Conservation (phyloP, 2,888 invertebrate species). For the Meteorus cinctellus region DNA sequence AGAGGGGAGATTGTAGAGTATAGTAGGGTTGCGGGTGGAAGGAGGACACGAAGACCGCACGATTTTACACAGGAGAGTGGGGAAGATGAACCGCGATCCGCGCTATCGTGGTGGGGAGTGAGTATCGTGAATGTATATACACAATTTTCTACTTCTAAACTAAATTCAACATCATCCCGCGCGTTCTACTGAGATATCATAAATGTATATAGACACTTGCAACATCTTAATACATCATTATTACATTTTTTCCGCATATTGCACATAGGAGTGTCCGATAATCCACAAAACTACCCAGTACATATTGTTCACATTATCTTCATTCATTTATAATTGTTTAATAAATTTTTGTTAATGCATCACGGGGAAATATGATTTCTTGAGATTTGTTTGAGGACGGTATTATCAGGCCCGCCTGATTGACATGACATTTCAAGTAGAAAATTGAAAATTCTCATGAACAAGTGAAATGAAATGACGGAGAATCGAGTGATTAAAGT, state of each 20-base stretch:
- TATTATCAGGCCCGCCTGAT: no score
- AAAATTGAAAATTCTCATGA: no score
- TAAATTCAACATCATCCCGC: conserved; percentile 22
- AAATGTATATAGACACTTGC: conserved; percentile 1
- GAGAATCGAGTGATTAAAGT: no score
- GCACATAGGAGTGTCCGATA: no score
- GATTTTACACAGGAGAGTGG: conserved; percentile 37
- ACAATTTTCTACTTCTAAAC: conserved; percentile 43
- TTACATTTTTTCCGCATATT: conserved; percentile 26
- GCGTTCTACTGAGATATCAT: neutral
- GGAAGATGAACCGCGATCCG: conserved; percentile 44
- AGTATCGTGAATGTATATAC: conserved; percentile 42
- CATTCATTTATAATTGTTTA: no score
- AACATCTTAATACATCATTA: conserved; percentile 25
- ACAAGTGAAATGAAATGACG: no score
- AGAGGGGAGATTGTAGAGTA: conserved; percentile 40
- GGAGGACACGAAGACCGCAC: conserved; percentile 41
- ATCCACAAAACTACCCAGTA: no score
- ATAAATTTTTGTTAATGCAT: no score
- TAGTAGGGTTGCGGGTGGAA: conserved; percentile 22
- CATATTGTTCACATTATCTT: no score
- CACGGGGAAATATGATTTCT: no score
- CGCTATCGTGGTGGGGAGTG: conserved; percentile 33
- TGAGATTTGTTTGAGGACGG: no score
- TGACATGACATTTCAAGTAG: no score